Evolutionary conservation across 1,140 invertebrate species (phyloP), one percentile per base, ranked within the genome.

Genomic region (Argopecten irradians): DNA sequence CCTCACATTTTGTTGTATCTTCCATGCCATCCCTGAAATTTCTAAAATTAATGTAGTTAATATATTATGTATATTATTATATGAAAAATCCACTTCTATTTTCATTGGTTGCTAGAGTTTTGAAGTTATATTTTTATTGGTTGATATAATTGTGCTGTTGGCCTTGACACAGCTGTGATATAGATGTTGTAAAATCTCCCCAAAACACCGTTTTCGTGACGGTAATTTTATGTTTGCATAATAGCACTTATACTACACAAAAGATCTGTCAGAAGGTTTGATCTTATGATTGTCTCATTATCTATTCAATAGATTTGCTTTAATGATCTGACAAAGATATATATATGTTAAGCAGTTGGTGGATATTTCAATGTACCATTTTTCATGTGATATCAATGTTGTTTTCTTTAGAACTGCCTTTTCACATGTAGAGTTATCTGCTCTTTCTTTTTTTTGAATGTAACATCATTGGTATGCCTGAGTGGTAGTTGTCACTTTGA

Each of bases 91-190:
- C 55, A 71, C 55, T n/a, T 71, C 55, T 28, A 71, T 71, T 71
- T 71, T 71, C 55, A 71, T 71, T 71, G 55, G 55, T 71, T 71
- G 55, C 55, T 71, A 71, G n/a, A 71, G 55, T 71, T 71, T 71
- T 28, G 22, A 71, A 71, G 8, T 11, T 71, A 71, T 71, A 71
- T 71, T 71, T 71, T 71, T 71, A 71, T 71, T 71, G 55, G 55
- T 71, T 71, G 55, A 71, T 71, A 71, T 71, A 71, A 71, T 71
- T 71, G 22, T n/a, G 55, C 55, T 71, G 55, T 71, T 71, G 22
- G 55, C 55, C 55, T 71, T 71, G 55, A 71, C 55, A 71, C 55
- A 71, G 55, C 55, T 71, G 55, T 71, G 55, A 71, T 71, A 71
- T 71, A 71, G 16, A 71, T 71, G 55, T 71, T 71, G 55, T 71